Evolutionary conservation across 2,797 vertebrate species (phyloP).

Genomic region (Pseudomugil tenellus): DNA sequence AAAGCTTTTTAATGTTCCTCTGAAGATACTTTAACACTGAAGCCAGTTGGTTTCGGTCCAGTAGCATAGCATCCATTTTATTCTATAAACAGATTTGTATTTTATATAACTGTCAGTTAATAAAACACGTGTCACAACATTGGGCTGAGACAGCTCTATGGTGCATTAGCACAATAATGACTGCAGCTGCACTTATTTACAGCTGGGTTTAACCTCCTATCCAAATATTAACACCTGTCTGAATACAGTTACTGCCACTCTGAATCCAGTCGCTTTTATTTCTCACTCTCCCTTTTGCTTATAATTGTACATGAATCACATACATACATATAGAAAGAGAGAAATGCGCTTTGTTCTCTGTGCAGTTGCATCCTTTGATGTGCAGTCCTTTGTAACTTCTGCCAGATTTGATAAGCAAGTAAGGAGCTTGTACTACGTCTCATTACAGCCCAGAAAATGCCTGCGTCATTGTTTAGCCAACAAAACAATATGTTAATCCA

Average conservation of each 20-base stretch:
- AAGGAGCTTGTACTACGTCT: slow-evolving; percentile 41
- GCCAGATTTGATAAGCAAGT: slow-evolving; percentile 67
- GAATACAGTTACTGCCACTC: slow-evolving; percentile 49
- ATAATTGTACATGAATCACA: slow-evolving; percentile 23
- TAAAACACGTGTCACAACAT: slow-evolving; percentile 61
- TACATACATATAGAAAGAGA: background rate
- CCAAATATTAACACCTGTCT: slow-evolving; percentile 65
- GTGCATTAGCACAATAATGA: slow-evolving; percentile 71
- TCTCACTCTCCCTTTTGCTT: slow-evolving; percentile 10
- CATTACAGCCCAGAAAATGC: slow-evolving; percentile 58
- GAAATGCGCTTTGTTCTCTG: slow-evolving; percentile 15
- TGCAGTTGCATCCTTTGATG: slow-evolving; percentile 72
- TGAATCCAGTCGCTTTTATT: slow-evolving; percentile 20
- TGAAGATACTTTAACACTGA: background rate
- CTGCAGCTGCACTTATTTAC: slow-evolving; percentile 74
- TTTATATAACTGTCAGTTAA: too few species aligned
- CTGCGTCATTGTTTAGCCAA: slow-evolving; percentile 68
- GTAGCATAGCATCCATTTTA: background rate
- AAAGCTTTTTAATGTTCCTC: too few species aligned
- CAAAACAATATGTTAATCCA: slow-evolving; percentile 78
- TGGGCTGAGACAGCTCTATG: slow-evolving; percentile 26
- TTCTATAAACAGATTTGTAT: too few species aligned
- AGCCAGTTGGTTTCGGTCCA: background rate
- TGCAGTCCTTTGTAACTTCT: slow-evolving; percentile 69
- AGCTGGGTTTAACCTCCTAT: slow-evolving; percentile 33